Base-by-base conservation (phyloP, 2,888 invertebrate species). In the Macrophya alboannulata region DNA sequence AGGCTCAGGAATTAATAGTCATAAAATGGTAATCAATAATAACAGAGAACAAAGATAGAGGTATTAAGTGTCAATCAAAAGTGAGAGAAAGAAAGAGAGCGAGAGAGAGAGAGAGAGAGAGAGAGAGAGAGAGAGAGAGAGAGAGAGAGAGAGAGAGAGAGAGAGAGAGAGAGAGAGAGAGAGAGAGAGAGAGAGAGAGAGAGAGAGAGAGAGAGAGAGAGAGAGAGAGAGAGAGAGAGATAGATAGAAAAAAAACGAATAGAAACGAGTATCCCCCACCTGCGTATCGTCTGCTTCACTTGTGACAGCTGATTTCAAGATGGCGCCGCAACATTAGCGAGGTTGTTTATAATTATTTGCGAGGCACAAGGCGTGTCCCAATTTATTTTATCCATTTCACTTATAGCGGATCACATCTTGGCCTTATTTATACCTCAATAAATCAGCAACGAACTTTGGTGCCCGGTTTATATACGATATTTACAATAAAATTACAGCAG, bases 261-360 rank as follows among this genome's bases (percentile, higher is more conserved):
- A 45, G 37, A 84, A 51, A 72, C 37, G 25, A 65, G 48, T 37
- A 83, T 77, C 84, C 76, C 84, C 86, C 87, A 91, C 91, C 90
- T 90, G 89, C 86, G 86, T 89, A 89, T 91, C 90, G 91, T 91
- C 91, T 91, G 91, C 91, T 91, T 81, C 40, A 81, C 37, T 83
- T 79, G 87, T 90, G 90, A 91, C 91, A 91, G 91, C 90, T 91
- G 90, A 89, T 89, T 88, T 88, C 87, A 87, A 88, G 88, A 88
- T 88, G 87, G 88, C 86, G 86, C 84, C 87, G 51, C 6, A n/a
- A 83, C 43, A 62, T 43, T 43, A 12, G 81, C 62, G 43, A 62
- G 12, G 51, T 81, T 62, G 59, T 62, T 45, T 83, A 83, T 68
- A n/a, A 48, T 43, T 48, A 83, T 83, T 71, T 68, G 15, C 45